Conservation (phyloP, 2,888 invertebrate species). For the Cactoblastis cactorum region DNA sequence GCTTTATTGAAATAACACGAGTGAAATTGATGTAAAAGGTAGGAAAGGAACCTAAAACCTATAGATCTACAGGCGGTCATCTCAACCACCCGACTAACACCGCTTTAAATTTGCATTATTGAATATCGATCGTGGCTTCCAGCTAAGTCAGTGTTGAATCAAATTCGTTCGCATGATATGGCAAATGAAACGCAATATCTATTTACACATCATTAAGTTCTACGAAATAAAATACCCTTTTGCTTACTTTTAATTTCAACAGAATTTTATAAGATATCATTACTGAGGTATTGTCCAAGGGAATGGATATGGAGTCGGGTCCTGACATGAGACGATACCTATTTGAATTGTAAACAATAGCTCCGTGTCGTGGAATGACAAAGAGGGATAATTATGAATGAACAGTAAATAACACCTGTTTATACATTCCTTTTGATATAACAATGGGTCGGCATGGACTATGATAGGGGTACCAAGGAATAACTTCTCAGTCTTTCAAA, state of each 20-base stretch:
- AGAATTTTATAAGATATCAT: not conserved
- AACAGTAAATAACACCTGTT: constrained; percentile 12
- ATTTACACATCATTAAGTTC: no score
- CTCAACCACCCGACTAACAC: no score
- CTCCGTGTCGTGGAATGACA: constrained; percentile 4
- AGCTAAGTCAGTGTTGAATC: not conserved
- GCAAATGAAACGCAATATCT: not conserved
- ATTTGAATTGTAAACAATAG: constrained; percentile 14
- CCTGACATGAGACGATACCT: not conserved
- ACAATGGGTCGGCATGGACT: constrained; percentile 8
- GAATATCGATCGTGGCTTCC: no score
- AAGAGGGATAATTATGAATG: constrained; percentile 13
- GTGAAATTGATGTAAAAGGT: no score
- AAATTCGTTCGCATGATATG: not conserved
- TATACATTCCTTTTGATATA: constrained; percentile 7
- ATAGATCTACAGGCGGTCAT: no score
- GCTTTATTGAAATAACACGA: no score
- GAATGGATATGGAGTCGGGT: not conserved
- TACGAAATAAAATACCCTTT: no score
- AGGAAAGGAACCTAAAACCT: no score
- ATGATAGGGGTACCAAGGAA: not conserved
- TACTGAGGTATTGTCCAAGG: not conserved
- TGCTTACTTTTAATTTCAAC: no score
- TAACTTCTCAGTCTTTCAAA: constrained; percentile 11
- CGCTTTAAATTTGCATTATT: no score